Base-by-base conservation (phyloP, 1,140 invertebrate species). In the Tribolium castaneum region DNA sequence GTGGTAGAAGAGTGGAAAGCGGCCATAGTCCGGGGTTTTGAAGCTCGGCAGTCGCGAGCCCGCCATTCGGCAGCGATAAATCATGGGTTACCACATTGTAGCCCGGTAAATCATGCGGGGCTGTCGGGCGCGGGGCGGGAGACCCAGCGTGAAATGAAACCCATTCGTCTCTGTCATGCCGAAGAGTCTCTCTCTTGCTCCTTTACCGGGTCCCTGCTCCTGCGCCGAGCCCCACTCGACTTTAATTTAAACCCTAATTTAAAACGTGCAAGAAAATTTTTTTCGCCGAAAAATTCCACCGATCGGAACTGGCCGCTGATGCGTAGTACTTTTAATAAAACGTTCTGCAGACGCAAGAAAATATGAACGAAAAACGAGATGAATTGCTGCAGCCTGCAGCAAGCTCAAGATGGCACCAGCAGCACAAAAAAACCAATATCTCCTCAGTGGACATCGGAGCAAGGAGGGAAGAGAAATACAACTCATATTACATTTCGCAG, bases 81-180 rank as follows among this genome's bases (percentile, higher is more conserved):
- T 90, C 89, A 90, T 90, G 90, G 90, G 89, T 90, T 90, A 90
- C 90, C 90, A 90, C 90, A 90, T 90, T 90, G 90, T 90, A 90
- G 90, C 89, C 89, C 89, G 89, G 89, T 90, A 90, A 90, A 90
- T 90, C 90, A 90, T 90, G 88, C 88, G 89, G 86, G 83, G 82
- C 80, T 77, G 78, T 70, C 78, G 81, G 74, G 80, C 59, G 77
- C 74, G 80, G 70, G 76, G 70, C 78, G 81, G 78, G 78, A 80
- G 83, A 88, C 89, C 86, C 89, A 88, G 89, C 89, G 88, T 90
- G 86, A 87, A 87, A 87, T 87, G 86, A 87, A 87, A 87, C 84
- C 86, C 87, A 85, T 86, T 85, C 84, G 82, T 87, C 86, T 87
- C 81, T 87, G 85, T 85, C 86, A 86, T 77, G 78, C 45, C 30